Evolutionary conservation across 2,888 invertebrate genomes (phyloP).

Genomic region (Agrilus biguttatus): DNA sequence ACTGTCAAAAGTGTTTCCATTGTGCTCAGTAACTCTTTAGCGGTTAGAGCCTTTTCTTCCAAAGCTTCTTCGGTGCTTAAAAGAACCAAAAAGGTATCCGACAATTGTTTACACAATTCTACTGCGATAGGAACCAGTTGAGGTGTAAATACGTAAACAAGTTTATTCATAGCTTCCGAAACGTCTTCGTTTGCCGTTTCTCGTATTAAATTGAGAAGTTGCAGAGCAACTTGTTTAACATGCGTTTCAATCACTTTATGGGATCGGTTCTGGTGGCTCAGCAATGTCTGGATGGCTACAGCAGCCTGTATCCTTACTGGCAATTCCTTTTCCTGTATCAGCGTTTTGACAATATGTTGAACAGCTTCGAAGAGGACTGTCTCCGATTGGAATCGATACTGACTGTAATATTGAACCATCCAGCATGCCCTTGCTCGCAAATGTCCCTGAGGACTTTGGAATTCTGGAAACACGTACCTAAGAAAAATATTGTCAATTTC

Average conservation of each 20-base stretch:
- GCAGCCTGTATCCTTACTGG: constrained; percentile 92
- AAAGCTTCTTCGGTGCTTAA: constrained; percentile 73
- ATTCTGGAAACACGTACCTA: constrained; percentile 89
- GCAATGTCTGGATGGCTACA: constrained; percentile 81
- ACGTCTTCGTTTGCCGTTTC: constrained; percentile 97
- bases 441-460: constrained; percentile 68
- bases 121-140: constrained; percentile 85
- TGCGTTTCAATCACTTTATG: constrained; percentile 62
- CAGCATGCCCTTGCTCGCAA: constrained; percentile 92
- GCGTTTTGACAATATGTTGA: constrained; percentile 58
- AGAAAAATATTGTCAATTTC: constrained; percentile 81
- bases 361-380: constrained; percentile 67
- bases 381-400: constrained; percentile 74
- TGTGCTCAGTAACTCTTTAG: constrained; percentile 91
- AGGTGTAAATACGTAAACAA: constrained; percentile 79
- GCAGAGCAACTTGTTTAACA: constrained; percentile 68
- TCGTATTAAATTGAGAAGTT: constrained; percentile 78
- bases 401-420: constrained; percentile 84
- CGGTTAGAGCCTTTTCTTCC: constrained; percentile 92
- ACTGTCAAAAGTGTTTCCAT: constrained; percentile 89
- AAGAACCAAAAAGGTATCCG: constrained; percentile 60
- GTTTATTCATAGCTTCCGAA: constrained; percentile 88
- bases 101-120: constrained; percentile 87
- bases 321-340: constrained; percentile 76
- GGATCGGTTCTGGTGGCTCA: constrained; percentile 65